These are phyloP conservation scores for Tromatobia lineatoria DNA, from an alignment of 2,888 invertebrate genomes.

Conservation along the genomic window DNA sequence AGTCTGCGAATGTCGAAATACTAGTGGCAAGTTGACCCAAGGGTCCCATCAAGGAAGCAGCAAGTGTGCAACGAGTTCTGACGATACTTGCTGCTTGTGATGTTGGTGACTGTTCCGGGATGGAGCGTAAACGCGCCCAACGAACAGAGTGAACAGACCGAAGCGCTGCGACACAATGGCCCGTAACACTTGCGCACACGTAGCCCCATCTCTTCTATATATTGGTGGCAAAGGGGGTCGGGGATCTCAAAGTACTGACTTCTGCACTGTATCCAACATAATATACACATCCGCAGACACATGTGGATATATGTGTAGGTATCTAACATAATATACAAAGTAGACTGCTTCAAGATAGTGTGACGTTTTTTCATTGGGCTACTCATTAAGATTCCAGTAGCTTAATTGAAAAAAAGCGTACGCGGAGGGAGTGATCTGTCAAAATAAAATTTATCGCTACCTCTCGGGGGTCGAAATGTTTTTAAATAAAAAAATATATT, in stretches of 20 bases:
- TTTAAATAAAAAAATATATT: too few relatives aligned
- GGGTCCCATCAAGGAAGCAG: conserved; percentile 77
- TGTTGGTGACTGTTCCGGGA: conserved; percentile 50
- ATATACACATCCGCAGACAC: background rate
- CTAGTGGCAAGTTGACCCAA: conserved; percentile 72
- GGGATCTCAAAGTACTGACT: background rate
- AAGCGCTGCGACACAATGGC: conserved; percentile 77
- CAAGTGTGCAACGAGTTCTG: conserved; percentile 74
- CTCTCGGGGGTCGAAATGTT: too few relatives aligned
- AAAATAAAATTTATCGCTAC: too few relatives aligned
- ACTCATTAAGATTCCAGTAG: too few relatives aligned
- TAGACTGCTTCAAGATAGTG: too few relatives aligned
- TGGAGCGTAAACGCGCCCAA: conserved; percentile 47
- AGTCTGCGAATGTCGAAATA: conserved; percentile 54
- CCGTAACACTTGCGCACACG: conserved; percentile 76
- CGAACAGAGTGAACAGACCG: conserved; percentile 65
- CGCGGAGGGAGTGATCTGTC: too few relatives aligned
- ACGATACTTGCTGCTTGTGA: conserved; percentile 2
- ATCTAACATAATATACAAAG: too few relatives aligned
- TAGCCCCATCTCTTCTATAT: conserved; percentile 40
- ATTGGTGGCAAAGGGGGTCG: conserved; percentile 4
- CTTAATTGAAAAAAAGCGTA: too few relatives aligned
- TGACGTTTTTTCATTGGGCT: too few relatives aligned
- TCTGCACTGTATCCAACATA: background rate
- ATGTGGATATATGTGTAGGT: background rate